Base-by-base conservation (phyloP, 1,140 invertebrate species). In the Drosophila funebris region DNA sequence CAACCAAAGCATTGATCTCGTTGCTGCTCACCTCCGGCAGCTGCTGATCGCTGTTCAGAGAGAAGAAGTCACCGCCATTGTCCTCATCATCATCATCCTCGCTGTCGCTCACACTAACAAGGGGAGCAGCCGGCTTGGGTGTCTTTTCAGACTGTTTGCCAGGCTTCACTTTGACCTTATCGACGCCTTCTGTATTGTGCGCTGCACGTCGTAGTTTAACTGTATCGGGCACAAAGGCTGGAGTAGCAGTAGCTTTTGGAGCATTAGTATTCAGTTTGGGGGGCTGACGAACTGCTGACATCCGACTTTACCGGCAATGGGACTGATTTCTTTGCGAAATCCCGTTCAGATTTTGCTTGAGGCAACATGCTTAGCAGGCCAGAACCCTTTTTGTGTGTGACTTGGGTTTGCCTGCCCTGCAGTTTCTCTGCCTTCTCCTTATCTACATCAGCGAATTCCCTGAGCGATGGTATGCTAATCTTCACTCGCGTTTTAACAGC, bases 401-500 rank as follows among this genome's bases (percentile, higher is more conserved):
- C 22, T 11, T 44, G 13, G 90, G 92, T 90, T 92, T 63, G 24
- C 9, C 58, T 33, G 22, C 14, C 27, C 36, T 75, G 44, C 24
- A 91, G 84, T 75, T 93, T 91, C 50, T 90, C 70, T 1, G 76
- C 67, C 39, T 80, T 92, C 44, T 92, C 89, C 58, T 76, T 66
- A 20, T 93, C 91, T 0, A 94, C 93, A 91, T 94, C 93, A 69
- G 92, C 92, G 63, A 94, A 94, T 75, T 94, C 89, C 22, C 82
- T 78, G 4, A 92, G 73, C 1, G 91, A 92, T 0, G 92, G 92
- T 46, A 92, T 90, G 20, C 78, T 85, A 48, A 92, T 92, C 56
- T 90, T 90, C 0, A 92, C 89, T 1, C 87, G 78, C 33, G 70
- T 75, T 18, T 90, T 91, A 4, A 46, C 50, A 31, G 41, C 73